Percentiles rank a stretch among this genome's conserved stretches.
phyloP scores from a whole-genome alignment of 2,888 invertebrate genomes.

The Ephialtes manifestator region DNA sequence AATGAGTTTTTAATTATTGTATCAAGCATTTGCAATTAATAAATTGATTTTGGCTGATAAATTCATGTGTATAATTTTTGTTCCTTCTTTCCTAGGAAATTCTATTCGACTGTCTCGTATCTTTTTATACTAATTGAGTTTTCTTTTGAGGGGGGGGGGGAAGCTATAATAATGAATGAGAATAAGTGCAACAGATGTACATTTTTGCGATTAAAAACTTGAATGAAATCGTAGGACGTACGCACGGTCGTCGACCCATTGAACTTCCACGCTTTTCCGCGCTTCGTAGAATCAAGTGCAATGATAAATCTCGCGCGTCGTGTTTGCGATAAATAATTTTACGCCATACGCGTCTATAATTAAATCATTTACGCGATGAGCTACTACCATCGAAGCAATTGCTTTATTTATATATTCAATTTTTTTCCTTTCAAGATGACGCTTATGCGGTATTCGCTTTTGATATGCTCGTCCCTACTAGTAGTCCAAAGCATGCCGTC shows the following conservation, averaged over 20 bases:
- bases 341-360: neutral
- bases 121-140: too few relatives aligned
- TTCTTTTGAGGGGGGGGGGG: too few relatives aligned
- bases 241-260: constrained; percentile 35
- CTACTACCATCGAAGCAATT: neutral
- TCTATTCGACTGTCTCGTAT: too few relatives aligned
- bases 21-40: too few relatives aligned
- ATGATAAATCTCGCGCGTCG: constrained; percentile 14
- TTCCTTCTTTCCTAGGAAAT: too few relatives aligned
- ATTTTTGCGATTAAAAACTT: constrained; percentile 28
- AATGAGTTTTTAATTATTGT: too few relatives aligned
- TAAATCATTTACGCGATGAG: neutral
- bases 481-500: neutral
- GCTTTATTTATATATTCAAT: neutral
- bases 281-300: neutral
- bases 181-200: neutral
- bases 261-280: neutral
- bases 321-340: constrained; percentile 8
- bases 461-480: constrained; percentile 24
- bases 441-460: constrained; percentile 22
- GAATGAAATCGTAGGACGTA: constrained; percentile 11
- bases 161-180: neutral
- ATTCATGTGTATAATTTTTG: too few relatives aligned
- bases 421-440: constrained; percentile 42
- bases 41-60: too few relatives aligned